Percentiles rank a stretch among this genome's conserved stretches.
These are phyloP conservation scores for Arothron firmamentum DNA, from an alignment of 2,113 vertebrate species.

Conservation along the genomic window DNA sequence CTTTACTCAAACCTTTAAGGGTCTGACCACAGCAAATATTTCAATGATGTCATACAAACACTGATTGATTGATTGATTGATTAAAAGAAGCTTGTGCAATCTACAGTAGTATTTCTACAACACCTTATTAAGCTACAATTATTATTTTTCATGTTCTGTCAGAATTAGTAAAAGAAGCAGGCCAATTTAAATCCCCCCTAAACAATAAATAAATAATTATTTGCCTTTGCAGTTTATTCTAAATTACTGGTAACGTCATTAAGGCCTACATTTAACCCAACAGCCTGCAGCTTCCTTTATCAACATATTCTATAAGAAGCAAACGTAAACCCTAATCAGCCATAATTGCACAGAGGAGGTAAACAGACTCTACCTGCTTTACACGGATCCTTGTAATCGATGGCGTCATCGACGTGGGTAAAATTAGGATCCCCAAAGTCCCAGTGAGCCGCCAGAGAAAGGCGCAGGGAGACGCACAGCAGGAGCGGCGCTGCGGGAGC, in stretches of 20 bases:
- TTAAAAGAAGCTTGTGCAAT: no score
- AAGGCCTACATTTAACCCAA: neutral
- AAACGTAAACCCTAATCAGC: neutral
- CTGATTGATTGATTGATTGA: no score
- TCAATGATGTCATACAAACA: no score
- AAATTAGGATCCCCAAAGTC: conserved; percentile 46
- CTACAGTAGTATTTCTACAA: no score
- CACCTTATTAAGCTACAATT: no score
- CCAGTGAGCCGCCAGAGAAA: conserved; percentile 47
- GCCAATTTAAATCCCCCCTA: no score
- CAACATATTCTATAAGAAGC: no score
- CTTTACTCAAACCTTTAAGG: no score
- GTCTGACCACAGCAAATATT: no score
- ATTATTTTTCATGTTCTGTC: no score
- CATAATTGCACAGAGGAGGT: neutral
- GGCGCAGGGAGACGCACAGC: conserved; percentile 45
- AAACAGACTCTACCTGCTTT: conserved; percentile 71
- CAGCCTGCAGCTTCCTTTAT: neutral
- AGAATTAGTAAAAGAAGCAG: no score
- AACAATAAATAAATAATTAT: neutral
- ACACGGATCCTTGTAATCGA: conserved; percentile 78
- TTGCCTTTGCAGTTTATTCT: neutral
- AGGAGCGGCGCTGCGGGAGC: conserved; percentile 43
- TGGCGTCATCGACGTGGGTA: conserved; percentile 47
- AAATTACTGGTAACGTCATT: neutral